Base-by-base conservation (phyloP, 2,113 vertebrate species). In the Camarhynchus parvulus region DNA sequence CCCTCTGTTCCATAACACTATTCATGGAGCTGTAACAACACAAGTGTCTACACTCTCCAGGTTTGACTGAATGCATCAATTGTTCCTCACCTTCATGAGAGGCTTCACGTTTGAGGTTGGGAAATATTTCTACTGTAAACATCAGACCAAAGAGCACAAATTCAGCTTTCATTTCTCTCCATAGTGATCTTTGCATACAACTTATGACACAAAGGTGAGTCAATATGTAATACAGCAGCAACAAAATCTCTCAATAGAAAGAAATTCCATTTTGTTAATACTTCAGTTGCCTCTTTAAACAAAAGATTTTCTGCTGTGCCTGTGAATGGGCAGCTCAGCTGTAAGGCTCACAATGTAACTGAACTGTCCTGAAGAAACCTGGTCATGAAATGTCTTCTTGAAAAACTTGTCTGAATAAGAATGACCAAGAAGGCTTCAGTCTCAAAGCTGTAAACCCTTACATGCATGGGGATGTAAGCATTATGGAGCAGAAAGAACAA, bases 71-170 rank as follows among this genome's bases (percentile, higher is more conserved):
- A 94, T 89, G 69, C 44, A 46, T 72, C 62, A 94, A 96, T 94
- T 95, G 88, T 83, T 95, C 93, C 81, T 72, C 63, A 44, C 42
- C 66, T 30, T 92, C 83, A 75, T 3, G n/a, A 96, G 41, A 93
- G 76, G 76, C 27, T 92, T 95, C 6, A 5, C 11, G 3, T 86
- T 68, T 86, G 80, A 95, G 86, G 73, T 94, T 95, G 88, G 83
- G 92, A 97, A 96, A 95, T 93, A 95, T 78, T 95, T 95, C 80
- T 86, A 78, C 66, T 76, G 93, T 53, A 97, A 97, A 96, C 58
- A 96, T 68, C 56, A 89, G 66, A 87, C 35, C 73, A 90, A 93
- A 50, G 46, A 92, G 35, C 41, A 77, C 76, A 89, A 87, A 81
- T 90, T 89, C 61, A 78, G 69, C 83, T 94, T 94, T 92, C 69